Evolutionary conservation across 2,113 vertebrate species (phyloP).

Genomic region (Osmerus mordax): DNA sequence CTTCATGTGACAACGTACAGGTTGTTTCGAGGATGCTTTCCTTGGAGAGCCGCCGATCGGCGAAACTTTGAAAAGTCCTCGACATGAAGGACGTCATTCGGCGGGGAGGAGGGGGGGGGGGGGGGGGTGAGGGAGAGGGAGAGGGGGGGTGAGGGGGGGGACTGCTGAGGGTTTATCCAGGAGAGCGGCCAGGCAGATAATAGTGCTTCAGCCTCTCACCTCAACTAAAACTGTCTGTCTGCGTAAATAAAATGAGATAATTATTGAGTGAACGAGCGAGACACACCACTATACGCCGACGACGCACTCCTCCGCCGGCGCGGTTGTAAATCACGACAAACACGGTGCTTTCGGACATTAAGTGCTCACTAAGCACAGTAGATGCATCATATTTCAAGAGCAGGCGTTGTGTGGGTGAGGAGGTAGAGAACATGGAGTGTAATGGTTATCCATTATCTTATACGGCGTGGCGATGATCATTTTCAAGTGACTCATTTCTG

Average conservation of each 20-base stretch:
- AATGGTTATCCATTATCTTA: conserved; percentile 77
- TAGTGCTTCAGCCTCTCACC: conserved; percentile 63
- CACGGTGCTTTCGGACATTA: conserved; percentile 70
- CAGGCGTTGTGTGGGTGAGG: conserved; percentile 39
- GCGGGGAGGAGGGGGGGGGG: conserved; percentile 15
- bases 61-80: conserved; percentile 55
- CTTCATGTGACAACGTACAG: not conserved
- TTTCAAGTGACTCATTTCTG: conserved; percentile 77
- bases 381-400: conserved; percentile 77
- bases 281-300: conserved; percentile 57
- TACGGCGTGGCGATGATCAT: conserved; percentile 66
- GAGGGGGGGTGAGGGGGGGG: not conserved
- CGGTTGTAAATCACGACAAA: conserved; percentile 72
- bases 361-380: conserved; percentile 72
- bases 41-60: not conserved
- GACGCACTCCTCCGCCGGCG: conserved; percentile 48
- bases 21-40: not conserved
- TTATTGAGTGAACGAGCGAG: conserved; percentile 67
- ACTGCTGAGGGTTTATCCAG: not conserved
- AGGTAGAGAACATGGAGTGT: conserved; percentile 51
- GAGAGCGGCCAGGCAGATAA: not conserved
- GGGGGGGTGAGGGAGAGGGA: conserved; percentile 1
- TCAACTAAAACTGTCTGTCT: conserved; percentile 65
- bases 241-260: conserved; percentile 77
- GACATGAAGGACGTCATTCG: conserved; percentile 59